These are phyloP conservation scores for Adelges cooleyi DNA, from an alignment of 1,140 invertebrate species.

Conservation along the genomic window DNA sequence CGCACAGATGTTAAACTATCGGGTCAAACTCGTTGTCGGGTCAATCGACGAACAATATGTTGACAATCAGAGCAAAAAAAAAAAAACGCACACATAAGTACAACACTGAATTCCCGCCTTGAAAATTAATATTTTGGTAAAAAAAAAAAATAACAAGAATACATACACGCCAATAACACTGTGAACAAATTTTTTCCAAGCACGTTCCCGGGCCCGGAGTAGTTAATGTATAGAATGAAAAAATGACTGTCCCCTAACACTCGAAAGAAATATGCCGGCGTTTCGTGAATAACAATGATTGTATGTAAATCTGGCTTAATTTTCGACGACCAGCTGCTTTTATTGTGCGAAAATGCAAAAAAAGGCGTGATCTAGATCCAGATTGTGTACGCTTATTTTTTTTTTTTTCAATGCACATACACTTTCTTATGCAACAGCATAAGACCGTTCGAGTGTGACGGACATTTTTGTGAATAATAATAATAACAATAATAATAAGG, in stretches of 20 bases:
- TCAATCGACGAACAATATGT: conserved; percentile 20
- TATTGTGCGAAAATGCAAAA: conserved; percentile 12
- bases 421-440: neutral
- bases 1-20: neutral
- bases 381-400: neutral
- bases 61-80: conserved; percentile 16
- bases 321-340: conserved; percentile 24
- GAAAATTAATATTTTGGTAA: too few species aligned
- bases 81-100: neutral
- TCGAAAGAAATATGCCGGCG: conserved; percentile 2
- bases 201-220: neutral
- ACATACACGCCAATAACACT: too few species aligned
- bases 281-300: conserved; percentile 25
- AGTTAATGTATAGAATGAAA: neutral
- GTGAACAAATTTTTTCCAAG: neutral
- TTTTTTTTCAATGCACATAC: neutral
- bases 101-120: too few species aligned
- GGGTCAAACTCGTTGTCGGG: conserved; percentile 13
- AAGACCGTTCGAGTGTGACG: conserved; percentile 24
- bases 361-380: conserved; percentile 27
- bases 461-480: conserved; percentile 27
- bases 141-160: too few species aligned
- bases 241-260: neutral
- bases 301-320: conserved; percentile 28
- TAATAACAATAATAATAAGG: conserved; percentile 23